Evolutionary conservation across 2,797 vertebrate genomes (phyloP).

Genomic region (Myiotriccus ornatus): DNA sequence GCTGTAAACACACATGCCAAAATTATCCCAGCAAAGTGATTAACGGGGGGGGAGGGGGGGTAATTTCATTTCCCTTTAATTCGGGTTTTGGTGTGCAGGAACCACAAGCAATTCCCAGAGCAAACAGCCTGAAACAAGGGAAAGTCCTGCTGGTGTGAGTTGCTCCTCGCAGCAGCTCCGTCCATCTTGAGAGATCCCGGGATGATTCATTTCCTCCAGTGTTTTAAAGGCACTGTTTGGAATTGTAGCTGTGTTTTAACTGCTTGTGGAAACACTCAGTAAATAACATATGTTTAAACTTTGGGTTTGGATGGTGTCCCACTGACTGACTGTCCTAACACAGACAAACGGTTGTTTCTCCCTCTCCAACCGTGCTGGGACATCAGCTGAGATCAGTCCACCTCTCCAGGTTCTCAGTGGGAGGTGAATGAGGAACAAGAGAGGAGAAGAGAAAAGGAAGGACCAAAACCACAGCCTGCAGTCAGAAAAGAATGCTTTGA

Average conservation of each 20-base stretch:
- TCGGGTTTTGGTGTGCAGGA: background rate
- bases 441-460: background rate
- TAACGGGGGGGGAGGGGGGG: background rate
- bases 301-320: constrained; percentile 16
- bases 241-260: constrained; percentile 35
- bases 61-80: background rate
- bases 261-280: constrained; percentile 48
- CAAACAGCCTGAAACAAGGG: background rate
- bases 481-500: background rate
- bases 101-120: background rate
- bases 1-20: background rate
- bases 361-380: background rate
- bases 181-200: background rate
- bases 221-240: constrained; percentile 3
- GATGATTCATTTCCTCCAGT: constrained; percentile 45
- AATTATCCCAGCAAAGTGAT: background rate
- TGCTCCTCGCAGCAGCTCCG: background rate
- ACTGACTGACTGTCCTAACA: constrained; percentile 5
- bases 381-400: background rate
- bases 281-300: constrained; percentile 56
- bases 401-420: background rate
- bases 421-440: background rate
- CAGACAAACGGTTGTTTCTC: background rate
- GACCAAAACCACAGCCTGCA: background rate
- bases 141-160: background rate